These are phyloP conservation scores for Rutilus rutilus DNA, from an alignment of 2,113 vertebrate genomes.

Conservation along the genomic window DNA sequence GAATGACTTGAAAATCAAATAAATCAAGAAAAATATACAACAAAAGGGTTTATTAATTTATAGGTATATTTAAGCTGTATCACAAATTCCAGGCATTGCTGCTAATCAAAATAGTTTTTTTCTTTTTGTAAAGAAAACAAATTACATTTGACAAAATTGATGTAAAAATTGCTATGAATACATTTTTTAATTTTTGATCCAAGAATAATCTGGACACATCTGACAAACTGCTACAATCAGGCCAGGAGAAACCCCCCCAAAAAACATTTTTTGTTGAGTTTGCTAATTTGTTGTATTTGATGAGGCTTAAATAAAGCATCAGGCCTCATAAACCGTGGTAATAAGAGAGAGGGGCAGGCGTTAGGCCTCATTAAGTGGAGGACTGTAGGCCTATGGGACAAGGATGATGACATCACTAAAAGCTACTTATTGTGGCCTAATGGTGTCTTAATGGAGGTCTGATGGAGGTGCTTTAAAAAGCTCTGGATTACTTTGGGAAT, in stretches of 20 bases:
- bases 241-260: not conserved
- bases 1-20: not conserved
- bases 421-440: slow-evolving; percentile 63
- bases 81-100: not conserved
- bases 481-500: slow-evolving; percentile 65
- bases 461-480: slow-evolving; percentile 56
- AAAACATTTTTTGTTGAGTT: not conserved
- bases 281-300: not conserved
- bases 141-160: not conserved
- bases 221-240: not conserved
- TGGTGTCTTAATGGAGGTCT: slow-evolving; percentile 67
- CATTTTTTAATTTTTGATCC: not conserved
- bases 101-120: not conserved
- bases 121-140: not conserved
- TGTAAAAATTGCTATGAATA: not conserved
- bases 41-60: not conserved
- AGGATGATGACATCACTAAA: slow-evolving; percentile 60
- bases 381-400: slow-evolving; percentile 37
- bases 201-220: not conserved
- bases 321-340: not conserved
- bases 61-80: not conserved
- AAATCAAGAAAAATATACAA: not conserved
- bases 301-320: not conserved
- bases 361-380: slow-evolving; percentile 13
- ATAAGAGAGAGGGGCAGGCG: not conserved